These are phyloP conservation scores for Hipparchia semele DNA, from an alignment of 2,888 invertebrate genomes.

Conservation along the genomic window DNA sequence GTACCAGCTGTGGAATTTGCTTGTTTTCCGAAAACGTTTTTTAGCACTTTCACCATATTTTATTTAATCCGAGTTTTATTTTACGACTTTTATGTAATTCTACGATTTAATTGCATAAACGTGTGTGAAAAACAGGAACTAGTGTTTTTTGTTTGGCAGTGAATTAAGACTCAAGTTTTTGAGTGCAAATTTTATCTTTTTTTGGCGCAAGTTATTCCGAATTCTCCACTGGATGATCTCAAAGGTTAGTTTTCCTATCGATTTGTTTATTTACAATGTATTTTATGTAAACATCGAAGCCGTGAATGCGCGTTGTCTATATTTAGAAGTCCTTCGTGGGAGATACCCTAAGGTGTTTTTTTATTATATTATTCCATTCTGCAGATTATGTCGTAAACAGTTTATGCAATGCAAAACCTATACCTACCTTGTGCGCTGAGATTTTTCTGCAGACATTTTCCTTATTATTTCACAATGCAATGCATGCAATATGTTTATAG, in stretches of 20 bases:
- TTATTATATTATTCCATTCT: constrained; percentile 25
- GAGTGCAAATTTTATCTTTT: constrained; percentile 56
- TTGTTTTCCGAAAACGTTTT: constrained; percentile 51
- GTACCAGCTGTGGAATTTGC: constrained; percentile 48
- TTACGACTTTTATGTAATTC: constrained; percentile 39
- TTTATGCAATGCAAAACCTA: constrained; percentile 6
- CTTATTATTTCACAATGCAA: background rate
- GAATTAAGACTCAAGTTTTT: constrained; percentile 62
- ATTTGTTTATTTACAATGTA: constrained; percentile 30
- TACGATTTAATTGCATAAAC: constrained; percentile 45
- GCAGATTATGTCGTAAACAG: constrained; percentile 5
- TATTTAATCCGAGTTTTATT: background rate
- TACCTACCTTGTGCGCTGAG: background rate
- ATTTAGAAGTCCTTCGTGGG: constrained; percentile 51
- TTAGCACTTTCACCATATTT: constrained; percentile 63
- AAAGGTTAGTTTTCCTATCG: constrained; percentile 57
- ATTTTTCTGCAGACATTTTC: background rate
- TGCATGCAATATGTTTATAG: background rate
- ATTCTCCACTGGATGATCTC: constrained; percentile 48
- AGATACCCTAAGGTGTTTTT: constrained; percentile 24
- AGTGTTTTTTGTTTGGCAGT: constrained; percentile 44
- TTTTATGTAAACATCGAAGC: constrained; percentile 39
- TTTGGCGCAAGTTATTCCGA: constrained; percentile 56
- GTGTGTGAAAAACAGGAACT: constrained; percentile 9
- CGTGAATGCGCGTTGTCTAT: constrained; percentile 52